A percentile compares a stretch with the other conserved stretches of the same genome.
Conservation (phyloP, 2,888 invertebrate genomes). For the Sisyra terminalis region DNA sequence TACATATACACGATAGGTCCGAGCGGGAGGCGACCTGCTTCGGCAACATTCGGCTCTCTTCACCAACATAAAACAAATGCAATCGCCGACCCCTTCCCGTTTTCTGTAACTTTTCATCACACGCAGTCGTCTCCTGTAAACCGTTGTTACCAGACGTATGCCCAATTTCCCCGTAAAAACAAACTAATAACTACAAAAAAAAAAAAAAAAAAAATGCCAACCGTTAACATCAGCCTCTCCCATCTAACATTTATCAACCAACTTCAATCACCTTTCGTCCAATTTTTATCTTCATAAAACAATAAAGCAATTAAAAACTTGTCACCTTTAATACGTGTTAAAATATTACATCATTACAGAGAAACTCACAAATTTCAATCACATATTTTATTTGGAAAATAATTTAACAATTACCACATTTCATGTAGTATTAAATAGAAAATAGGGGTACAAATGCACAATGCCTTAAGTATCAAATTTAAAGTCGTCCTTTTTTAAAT, state of each 20-base stretch:
- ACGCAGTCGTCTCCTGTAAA: too few relatives aligned
- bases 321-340: not conserved
- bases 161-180: too few relatives aligned
- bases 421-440: not conserved
- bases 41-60: not conserved
- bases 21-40: conserved; percentile 9
- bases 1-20: conserved; percentile 25
- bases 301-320: too few relatives aligned
- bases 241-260: too few relatives aligned
- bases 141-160: too few relatives aligned
- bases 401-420: not conserved
- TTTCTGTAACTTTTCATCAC: too few relatives aligned
- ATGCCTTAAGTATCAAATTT: conserved; percentile 16
- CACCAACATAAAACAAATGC: not conserved
- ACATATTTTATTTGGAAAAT: not conserved
- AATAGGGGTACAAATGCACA: conserved; percentile 1
- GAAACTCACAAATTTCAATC: not conserved
- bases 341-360: not conserved
- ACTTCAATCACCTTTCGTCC: too few relatives aligned
- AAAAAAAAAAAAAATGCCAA: too few relatives aligned
- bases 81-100: too few relatives aligned
- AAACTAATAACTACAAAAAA: too few relatives aligned
- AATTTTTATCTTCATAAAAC: too few relatives aligned
- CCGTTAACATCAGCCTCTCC: too few relatives aligned
- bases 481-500: conserved; percentile 56